Percentiles rank a stretch among this genome's conserved stretches.
Evolutionary conservation across 2,888 invertebrate genomes (phyloP).

Genomic region (Phyllotreta striolata): DNA sequence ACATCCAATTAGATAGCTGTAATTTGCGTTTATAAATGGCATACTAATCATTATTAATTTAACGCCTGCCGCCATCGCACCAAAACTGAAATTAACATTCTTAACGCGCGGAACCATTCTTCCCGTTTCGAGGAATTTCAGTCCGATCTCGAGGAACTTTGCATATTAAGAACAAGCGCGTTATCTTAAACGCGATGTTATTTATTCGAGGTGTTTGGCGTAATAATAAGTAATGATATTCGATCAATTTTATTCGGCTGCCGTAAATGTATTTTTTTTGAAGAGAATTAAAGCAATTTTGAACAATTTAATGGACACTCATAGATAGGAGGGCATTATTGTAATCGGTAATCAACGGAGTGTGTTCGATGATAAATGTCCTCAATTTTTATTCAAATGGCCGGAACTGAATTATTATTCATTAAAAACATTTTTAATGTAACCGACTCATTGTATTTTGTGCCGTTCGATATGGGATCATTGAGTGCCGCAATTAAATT

Average conservation of each 20-base stretch:
- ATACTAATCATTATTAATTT: constrained; percentile 61
- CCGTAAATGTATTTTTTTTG: constrained; percentile 10
- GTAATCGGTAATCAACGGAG: constrained; percentile 12
- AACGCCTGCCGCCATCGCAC: constrained; percentile 41
- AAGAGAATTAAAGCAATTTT: constrained; percentile 7
- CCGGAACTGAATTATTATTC: constrained; percentile 28
- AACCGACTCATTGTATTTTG: constrained; percentile 17
- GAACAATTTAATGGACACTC: constrained; percentile 5
- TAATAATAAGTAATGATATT: too few species aligned
- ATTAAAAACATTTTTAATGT: constrained; percentile 28
- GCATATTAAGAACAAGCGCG: constrained; percentile 25
- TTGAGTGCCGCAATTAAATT: constrained; percentile 10
- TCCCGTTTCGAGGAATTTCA: constrained; percentile 39
- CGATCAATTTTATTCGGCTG: too few species aligned
- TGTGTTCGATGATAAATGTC: constrained; percentile 23
- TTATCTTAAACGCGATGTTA: not conserved
- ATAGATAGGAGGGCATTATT: constrained; percentile 19
- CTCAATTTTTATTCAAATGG: constrained; percentile 24
- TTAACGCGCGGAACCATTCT: constrained; percentile 39
- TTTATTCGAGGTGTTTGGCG: not conserved
- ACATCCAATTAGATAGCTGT: constrained; percentile 57
- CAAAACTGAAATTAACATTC: constrained; percentile 40
- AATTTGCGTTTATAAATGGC: constrained; percentile 59
- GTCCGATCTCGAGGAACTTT: constrained; percentile 34
- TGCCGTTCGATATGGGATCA: constrained; percentile 11